Base-by-base conservation (phyloP, 2,888 invertebrate genomes). In the Xanthostigma xanthostigma region DNA sequence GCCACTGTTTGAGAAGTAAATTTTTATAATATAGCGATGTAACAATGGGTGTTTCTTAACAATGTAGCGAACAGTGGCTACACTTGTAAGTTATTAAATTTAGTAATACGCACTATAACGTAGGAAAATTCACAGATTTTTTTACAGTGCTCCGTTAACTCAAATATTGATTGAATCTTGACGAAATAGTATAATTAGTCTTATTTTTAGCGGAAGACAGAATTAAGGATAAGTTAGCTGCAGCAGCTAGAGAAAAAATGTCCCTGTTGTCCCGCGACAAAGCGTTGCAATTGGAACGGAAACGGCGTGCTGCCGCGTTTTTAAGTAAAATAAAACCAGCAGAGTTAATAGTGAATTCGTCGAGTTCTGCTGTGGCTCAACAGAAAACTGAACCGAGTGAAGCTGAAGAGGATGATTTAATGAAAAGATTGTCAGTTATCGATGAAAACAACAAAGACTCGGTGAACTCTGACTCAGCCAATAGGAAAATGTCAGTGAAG, bases 241-340 rank as follows among this genome's bases (percentile, higher is more conserved):
- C 69, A 50, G 64, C 70, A 51, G 70, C 82, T 52, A 56, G 74
- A 57, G 70, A 81, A 63, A 66, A 78, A 64, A 59, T 81, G 58
- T 72, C 76, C 54, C 60, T 74, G 60, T 64, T 71, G 62, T 60
- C 70, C 57, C 65, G 73, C 57, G 76, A 78, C 48, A 54, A 59
- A 4, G 64, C 64, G 3, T 53, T 83, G 50, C 84, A 86, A 59
- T 60, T 79, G 55, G 88, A 88, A 62, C 68, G 92, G 0, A 82
- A 88, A 55, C 78, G 79, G 33, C 83, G 85, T 56, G 91, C 90
- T 0, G 83, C 87, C 9, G 84, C 85, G 60, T 91, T 93, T 64
- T 73, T 60, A 67, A 76, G 54, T 62, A 71, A 53, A 59, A 51
- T 55, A 64, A n/a, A 12, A 60, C 56, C 27, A 61, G 60, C 54